These are phyloP conservation scores for Cebus imitator DNA, from an alignment of 2,113 vertebrate genomes.

Conservation along the genomic window DNA sequence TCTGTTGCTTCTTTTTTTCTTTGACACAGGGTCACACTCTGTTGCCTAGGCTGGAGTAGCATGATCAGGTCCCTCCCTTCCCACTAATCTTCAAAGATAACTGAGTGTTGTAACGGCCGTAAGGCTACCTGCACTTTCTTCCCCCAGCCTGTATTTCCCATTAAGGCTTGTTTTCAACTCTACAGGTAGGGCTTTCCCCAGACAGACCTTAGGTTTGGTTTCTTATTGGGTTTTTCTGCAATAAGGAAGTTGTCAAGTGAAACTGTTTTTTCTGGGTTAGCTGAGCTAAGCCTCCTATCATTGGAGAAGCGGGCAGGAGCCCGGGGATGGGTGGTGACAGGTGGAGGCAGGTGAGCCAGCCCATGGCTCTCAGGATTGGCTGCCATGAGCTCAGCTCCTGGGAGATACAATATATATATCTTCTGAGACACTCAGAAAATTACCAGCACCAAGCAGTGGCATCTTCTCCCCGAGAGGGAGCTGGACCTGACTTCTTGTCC, in stretches of 20 bases:
- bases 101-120: background rate
- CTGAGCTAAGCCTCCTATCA: conserved; percentile 24
- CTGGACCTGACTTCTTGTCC: rapidly evolving
- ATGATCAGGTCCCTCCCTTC: background rate
- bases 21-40: too few relatives aligned
- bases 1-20: too few relatives aligned
- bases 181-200: background rate
- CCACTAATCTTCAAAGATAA: rapidly evolving
- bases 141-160: background rate
- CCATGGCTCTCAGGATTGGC: background rate
- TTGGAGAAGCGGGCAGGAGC: background rate
- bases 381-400: conserved; percentile 22
- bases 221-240: background rate
- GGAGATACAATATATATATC: background rate
- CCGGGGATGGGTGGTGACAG: background rate
- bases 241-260: conserved; percentile 71
- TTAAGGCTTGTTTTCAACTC: background rate
- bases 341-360: background rate
- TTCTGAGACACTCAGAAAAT: background rate
- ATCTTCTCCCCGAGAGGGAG: background rate
- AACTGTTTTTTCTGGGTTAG: conserved; percentile 21
- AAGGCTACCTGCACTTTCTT: background rate
- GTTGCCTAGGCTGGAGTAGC: too few relatives aligned
- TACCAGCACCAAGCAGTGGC: rapidly evolving
- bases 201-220: background rate